Base-by-base conservation (phyloP, 2,888 invertebrate genomes). In the Herminia tarsipennalis region DNA sequence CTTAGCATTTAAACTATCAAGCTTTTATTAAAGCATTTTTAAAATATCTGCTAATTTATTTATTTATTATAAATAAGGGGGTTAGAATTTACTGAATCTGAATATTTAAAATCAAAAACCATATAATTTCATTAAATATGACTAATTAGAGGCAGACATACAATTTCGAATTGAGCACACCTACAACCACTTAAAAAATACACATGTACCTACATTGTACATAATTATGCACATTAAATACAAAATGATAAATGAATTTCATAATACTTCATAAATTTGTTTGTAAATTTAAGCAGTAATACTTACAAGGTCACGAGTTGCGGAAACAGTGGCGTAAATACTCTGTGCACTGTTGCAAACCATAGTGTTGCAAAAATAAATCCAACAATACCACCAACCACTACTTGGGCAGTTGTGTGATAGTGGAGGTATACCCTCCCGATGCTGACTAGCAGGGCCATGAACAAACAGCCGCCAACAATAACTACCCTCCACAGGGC, bases 351-450 rank as follows among this genome's bases (percentile, higher is more conserved):
- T 39, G 96, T 76, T 50, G 93, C 88, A 88, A 98, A 98, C 98
- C 98, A 98, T 53, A 94, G 60, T 40, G 94, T 93, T 53, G 96
- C 98, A 81, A 96, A 93, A 45, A 95, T 50, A 43, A 93, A 85
- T 34, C 98, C 98, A 48, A 96, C 89, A 18, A 96, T 52, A 17
- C 94, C 93, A 41, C 98, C 98, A 70, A 95, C 95, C 10, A 96
- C 68, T 46, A 98, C 97, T 91, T 98, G 98, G 24, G 93, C 88
- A 68, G 93, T 91, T 25, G 97, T 95, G 82, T 98, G 98, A 80
- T 98, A 98, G 73, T 95, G 94, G 52, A 98, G 92, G 82, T 98
- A 98, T 48, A 98, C 94, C 75, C 98, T 94, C 77, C 92, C 94
- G 73, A 93, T 86, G 73, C 94, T 93, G 36, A 95, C 95, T 56